Evolutionary conservation across 2,113 vertebrate species (phyloP).

Genomic region (Myodes glareolus): DNA sequence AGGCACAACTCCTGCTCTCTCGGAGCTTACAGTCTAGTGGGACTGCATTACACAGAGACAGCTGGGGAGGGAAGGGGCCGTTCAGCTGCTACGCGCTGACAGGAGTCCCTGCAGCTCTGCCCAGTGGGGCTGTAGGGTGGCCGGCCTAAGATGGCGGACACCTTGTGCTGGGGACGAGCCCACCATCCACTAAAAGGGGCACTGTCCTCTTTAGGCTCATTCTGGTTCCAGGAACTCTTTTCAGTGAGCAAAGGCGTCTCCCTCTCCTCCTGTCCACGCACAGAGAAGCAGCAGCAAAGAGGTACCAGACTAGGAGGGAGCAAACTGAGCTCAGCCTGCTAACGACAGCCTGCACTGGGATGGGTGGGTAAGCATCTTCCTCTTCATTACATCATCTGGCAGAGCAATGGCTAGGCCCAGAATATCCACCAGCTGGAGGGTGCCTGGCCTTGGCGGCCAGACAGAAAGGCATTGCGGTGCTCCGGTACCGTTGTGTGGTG

Average conservation of each 20-base stretch:
- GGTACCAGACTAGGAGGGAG: background rate
- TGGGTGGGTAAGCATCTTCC: background rate
- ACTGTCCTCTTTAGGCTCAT: background rate
- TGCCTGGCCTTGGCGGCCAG: accelerated
- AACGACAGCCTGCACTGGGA: background rate
- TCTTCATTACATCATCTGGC: background rate
- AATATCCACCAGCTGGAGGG: background rate
- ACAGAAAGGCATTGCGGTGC: background rate
- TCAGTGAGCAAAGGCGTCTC: slow-evolving; percentile 31
- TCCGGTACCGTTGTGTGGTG: background rate
- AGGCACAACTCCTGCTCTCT: slow-evolving; percentile 49
- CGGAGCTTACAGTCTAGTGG: background rate
- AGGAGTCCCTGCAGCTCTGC: background rate
- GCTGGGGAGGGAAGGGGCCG: background rate
- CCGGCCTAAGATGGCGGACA: background rate
- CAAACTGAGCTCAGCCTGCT: background rate
- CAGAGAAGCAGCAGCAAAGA: slow-evolving; percentile 57
- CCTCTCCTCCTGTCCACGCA: background rate
- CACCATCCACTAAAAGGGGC: background rate
- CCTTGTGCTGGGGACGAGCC: accelerated
- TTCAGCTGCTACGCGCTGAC: background rate
- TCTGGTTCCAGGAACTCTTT: background rate
- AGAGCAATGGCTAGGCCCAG: background rate
- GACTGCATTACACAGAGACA: background rate
- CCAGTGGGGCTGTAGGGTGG: accelerated